Conservation (phyloP, 2,113 vertebrate genomes). For the Synodontis membranacea region DNA sequence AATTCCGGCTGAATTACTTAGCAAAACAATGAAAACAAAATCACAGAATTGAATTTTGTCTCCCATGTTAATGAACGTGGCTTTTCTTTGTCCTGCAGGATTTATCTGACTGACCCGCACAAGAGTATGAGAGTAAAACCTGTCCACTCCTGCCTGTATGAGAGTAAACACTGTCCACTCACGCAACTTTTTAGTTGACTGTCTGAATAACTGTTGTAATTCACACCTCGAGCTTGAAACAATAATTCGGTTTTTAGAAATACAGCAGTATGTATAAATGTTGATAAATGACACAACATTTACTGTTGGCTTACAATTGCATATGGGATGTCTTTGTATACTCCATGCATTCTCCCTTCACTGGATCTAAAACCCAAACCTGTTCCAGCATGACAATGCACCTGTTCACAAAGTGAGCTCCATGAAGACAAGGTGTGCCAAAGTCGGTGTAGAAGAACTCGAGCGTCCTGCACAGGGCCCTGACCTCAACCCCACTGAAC, state of each 20-base stretch:
- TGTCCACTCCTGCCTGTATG: background rate
- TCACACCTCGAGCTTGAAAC: background rate
- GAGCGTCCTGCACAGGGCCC: background rate
- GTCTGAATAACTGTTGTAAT: background rate
- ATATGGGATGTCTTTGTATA: background rate
- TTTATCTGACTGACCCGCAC: background rate
- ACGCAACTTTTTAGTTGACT: background rate
- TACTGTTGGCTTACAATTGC: background rate
- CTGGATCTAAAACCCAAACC: background rate
- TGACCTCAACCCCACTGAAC: no score
- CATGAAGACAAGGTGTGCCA: no score
- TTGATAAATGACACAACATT: no score
- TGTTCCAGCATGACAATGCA: background rate
- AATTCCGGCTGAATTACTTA: background rate
- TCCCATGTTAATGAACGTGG: background rate
- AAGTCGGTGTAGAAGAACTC: background rate
- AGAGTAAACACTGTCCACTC: background rate
- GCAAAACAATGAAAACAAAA: background rate
- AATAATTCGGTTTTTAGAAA: background rate
- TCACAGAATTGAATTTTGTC: background rate
- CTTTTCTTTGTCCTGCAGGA: background rate
- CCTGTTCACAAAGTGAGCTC: background rate
- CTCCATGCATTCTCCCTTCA: background rate
- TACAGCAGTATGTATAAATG: background rate
- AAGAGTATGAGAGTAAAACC: background rate